Base-by-base conservation (phyloP, 2,113 vertebrate genomes). In the Xiphorhynchus elegans region DNA sequence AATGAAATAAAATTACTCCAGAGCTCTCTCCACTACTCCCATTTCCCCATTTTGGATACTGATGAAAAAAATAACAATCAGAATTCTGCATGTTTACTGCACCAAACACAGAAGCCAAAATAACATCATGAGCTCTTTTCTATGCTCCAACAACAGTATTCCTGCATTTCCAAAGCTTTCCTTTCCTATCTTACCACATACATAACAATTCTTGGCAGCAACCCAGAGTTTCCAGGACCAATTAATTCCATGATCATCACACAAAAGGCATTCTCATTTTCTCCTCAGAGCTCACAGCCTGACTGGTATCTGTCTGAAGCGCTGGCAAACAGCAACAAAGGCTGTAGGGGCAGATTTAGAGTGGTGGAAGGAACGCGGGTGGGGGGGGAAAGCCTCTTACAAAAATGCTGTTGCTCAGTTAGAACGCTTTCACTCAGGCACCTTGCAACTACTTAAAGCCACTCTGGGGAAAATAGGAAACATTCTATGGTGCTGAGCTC, bases 211-310 rank as follows among this genome's bases (percentile, higher is more conserved):
- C 86, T 92, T 88, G 83, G 84, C 87, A 81, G 73, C 46, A 75
- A 58, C 13, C 64, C 90, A 80, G 75, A 82, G 56, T 39, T 84
- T 69, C 82, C 88, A 95, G 87, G 35, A 79, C 64, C 78, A 89
- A 81, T 76, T 93, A 90, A 74, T 81, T 63, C 90, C 63, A 49
- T 56, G 72, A 79, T 68, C 75, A 55, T 31, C 55, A 67, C 46
- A 92, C 78, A 95, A 93, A 92, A 95, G 89, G 31, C 84, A 62
- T 84, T 89, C 82, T 82, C 70, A 52, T 75, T 92, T 83, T 91
- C 95, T 42, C 64, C 68, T 39, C n/a, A 26, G 40, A 89, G 47
- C 93, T 93, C 56, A 20, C 64, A 82, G 84, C 16, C 64, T 37
- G 60, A 42, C 15, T 80, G 87, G 23, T 80, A 77, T 90, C 86